Evolutionary conservation across 2,888 invertebrate species (phyloP).

Genomic region (Dioctria rufipes): DNA sequence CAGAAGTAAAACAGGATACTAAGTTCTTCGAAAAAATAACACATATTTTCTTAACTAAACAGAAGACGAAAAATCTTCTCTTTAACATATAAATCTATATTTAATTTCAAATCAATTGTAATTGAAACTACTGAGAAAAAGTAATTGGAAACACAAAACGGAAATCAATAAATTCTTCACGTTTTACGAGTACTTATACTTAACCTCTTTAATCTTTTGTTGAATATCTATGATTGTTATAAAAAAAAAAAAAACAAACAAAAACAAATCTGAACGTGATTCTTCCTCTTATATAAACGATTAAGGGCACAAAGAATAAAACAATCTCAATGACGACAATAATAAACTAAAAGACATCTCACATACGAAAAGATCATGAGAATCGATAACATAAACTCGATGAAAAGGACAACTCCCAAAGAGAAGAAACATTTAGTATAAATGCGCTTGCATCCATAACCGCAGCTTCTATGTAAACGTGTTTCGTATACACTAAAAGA

Average conservation of each 20-base stretch:
- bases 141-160: neutral
- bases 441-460: conserved; percentile 15
- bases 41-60: too few species aligned
- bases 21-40: too few species aligned
- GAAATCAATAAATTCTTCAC: conserved; percentile 7
- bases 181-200: conserved; percentile 12
- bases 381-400: conserved; percentile 22
- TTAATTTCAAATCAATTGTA: too few species aligned
- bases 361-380: conserved; percentile 17
- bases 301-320: conserved; percentile 17
- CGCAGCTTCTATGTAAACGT: conserved; percentile 43
- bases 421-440: neutral
- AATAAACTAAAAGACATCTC: neutral
- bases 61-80: too few species aligned
- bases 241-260: conserved; percentile 4
- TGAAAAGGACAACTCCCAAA: conserved; percentile 25
- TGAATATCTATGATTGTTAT: conserved; percentile 28
- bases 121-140: too few species aligned
- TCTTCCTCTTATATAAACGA: neutral
- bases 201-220: conserved; percentile 14
- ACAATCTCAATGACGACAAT: neutral
- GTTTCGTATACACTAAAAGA: conserved; percentile 11
- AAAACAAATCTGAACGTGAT: conserved; percentile 1
- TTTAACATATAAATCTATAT: too few species aligned
- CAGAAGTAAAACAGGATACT: too few species aligned